Conservation (phyloP, 2,888 invertebrate genomes). For the Scaptomyza polygonia region DNA sequence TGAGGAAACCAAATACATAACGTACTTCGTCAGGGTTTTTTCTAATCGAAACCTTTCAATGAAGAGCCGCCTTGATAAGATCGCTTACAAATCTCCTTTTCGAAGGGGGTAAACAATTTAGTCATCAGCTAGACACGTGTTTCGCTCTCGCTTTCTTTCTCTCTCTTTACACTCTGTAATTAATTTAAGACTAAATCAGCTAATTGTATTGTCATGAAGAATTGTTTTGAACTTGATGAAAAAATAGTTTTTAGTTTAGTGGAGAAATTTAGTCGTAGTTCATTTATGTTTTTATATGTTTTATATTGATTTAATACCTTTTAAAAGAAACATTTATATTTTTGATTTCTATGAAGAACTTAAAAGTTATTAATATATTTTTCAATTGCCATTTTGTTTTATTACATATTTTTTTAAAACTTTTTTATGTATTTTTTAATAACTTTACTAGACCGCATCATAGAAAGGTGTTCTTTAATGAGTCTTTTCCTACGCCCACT, state of each 20-base stretch:
- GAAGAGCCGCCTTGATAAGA: constrained; percentile 33
- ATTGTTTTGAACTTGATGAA: no score
- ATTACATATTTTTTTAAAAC: not conserved
- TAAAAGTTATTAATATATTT: no score
- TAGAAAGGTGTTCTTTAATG: not conserved
- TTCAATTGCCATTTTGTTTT: no score
- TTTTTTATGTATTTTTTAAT: not conserved
- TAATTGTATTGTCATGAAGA: no score
- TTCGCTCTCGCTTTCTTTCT: not conserved
- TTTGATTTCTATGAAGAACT: no score
- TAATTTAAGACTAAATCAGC: no score
- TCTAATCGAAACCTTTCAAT: constrained; percentile 28
- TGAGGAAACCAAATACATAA: not conserved
- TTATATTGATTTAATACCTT: no score
- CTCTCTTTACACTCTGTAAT: not conserved
- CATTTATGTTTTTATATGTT: no score
- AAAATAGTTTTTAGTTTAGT: no score
- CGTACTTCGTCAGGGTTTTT: constrained; percentile 31
- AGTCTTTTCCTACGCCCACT: not conserved
- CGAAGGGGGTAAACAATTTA: not conserved
- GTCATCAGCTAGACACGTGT: not conserved
- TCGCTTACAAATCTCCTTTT: constrained; percentile 3
- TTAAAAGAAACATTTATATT: no score
- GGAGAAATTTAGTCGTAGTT: no score
- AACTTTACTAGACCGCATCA: not conserved